A percentile compares a stretch with the other conserved stretches of the same genome.
These are phyloP conservation scores for Acanthopagrus latus DNA, from an alignment of 2,797 vertebrate genomes.

Conservation along the genomic window DNA sequence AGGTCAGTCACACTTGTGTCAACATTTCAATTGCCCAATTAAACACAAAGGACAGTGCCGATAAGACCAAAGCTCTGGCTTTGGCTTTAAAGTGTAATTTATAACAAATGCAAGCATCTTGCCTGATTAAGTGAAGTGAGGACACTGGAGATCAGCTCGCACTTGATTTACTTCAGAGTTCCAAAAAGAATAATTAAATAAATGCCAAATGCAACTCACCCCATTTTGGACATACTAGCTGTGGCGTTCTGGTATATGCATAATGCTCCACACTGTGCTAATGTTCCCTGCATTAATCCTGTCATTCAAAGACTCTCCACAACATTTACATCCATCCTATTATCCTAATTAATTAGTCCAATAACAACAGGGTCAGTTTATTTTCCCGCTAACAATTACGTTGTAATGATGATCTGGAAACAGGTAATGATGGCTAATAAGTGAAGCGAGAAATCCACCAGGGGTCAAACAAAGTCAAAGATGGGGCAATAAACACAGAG, in stretches of 20 bases:
- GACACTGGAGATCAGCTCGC: conserved; percentile 42
- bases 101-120: conserved; percentile 59
- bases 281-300: conserved; percentile 56
- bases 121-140: conserved; percentile 56
- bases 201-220: conserved; percentile 44
- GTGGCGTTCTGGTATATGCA: conserved; percentile 10
- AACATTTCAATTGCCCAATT: conserved; percentile 77
- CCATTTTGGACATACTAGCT: conserved; percentile 25
- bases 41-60: conserved; percentile 63
- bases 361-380: conserved; percentile 71
- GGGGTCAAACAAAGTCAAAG: conserved; percentile 69
- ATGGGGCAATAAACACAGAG: conserved; percentile 36
- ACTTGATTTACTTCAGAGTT: conserved; percentile 30
- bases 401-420: conserved; percentile 68
- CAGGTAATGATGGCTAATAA: conserved; percentile 73
- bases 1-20: conserved; percentile 75
- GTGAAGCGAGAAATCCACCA: conserved; percentile 58
- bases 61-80: conserved; percentile 48
- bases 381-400: conserved; percentile 66
- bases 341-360: conserved; percentile 78
- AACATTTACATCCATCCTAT: conserved; percentile 75
- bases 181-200: conserved; percentile 38
- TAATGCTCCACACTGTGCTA: conserved; percentile 31
- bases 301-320: conserved; percentile 65
- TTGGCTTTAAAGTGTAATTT: conserved; percentile 58